Base-by-base conservation (phyloP, 2,113 vertebrate species). In the Loxodonta africana region DNA sequence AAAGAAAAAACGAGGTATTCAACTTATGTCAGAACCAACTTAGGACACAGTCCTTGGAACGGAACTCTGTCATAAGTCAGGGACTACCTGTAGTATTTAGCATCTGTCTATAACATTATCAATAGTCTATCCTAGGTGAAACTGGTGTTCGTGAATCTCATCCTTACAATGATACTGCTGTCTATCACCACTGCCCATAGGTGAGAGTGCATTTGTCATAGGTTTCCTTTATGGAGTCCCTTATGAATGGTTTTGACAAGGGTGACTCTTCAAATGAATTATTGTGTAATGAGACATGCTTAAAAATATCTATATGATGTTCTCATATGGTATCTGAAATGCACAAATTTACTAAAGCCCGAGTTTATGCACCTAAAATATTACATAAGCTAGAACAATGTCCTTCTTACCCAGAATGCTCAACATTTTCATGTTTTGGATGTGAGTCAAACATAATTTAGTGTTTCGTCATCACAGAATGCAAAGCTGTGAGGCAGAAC, bases 231-330 rank as follows among this genome's bases (percentile, higher is more conserved):
- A 51, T 37, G n/a, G 21, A 26, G 28, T 76, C 65, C 93, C 37
- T 74, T 33, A 6, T 77, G 41, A 44, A 44, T 89, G 37, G 2
- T 93, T 90, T 86, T 69, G 23, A 84, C 57, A 67, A 89, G 12
- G 12, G 76, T 51, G 51, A 87, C 46, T 83, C 74, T 84, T 96
- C 33, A 93, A 48, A 62, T 71, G 80, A 74, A 83, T 94, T 93
- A 71, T 28, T 77, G 17, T 65, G 37, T 57, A 62, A 87, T 71
- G 57, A 83, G 20, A 74, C 28, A 44, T 10, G 20, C 12, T 78
- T 88, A 88, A 83, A 74, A n/a, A 23, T 48, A 41, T 15, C 21
- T 25, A 28, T 46, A 6, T 63, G 6, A 46, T 85, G 8, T 60
- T 96, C 37, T 78, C 67, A 83, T 93, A 57, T 10, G 6, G 8